Conservation (phyloP, 2,797 vertebrate species). For the Picus viridis region DNA sequence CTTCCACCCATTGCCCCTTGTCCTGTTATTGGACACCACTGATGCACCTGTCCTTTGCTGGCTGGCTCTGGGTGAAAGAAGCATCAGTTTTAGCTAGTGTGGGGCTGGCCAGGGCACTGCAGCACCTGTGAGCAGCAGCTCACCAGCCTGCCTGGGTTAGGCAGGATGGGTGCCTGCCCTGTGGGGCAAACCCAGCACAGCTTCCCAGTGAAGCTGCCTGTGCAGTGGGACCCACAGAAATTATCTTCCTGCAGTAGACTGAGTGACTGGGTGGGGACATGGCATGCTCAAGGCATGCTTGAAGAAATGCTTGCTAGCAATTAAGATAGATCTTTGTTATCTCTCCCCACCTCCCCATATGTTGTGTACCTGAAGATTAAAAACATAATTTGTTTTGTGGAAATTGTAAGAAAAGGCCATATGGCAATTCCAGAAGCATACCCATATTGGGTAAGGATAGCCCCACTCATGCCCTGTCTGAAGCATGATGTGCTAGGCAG, state of each 20-base stretch:
- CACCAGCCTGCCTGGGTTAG: rapidly evolving
- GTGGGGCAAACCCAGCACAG: not conserved
- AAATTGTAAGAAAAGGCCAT: not conserved
- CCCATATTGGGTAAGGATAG: not conserved
- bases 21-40: too few relatives aligned
- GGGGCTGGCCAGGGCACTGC: not conserved
- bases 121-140: not conserved
- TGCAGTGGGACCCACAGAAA: rapidly evolving
- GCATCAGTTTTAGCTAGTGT: not conserved
- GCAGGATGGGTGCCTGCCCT: not conserved
- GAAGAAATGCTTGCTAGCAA: not conserved
- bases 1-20: too few relatives aligned
- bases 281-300: not conserved
- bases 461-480: rapidly evolving
- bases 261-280: not conserved
- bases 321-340: not conserved
- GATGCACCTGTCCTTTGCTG: not conserved
- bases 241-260: not conserved
- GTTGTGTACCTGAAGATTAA: not conserved
- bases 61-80: not conserved
- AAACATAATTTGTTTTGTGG: not conserved
- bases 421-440: not conserved
- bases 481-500: rapidly evolving
- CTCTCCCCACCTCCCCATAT: rapidly evolving
- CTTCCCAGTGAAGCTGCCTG: rapidly evolving